Base-by-base conservation (phyloP, 2,113 vertebrate species). In the Cavia porcellus region DNA sequence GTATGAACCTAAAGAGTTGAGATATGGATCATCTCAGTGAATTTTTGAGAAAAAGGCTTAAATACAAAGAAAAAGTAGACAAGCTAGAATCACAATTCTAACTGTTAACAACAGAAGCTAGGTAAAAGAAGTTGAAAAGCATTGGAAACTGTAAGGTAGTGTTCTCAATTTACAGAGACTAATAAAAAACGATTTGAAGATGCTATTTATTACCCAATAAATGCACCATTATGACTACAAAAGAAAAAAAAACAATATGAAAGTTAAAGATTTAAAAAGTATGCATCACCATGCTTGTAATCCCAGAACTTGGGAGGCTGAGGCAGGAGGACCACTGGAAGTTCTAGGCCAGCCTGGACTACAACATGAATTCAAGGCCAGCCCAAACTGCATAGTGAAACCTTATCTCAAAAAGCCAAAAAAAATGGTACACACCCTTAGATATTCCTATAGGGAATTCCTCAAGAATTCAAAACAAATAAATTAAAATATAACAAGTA, bases 401-500 rank as follows among this genome's bases (percentile, higher is more conserved):
- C 17, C 32, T 35, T 70, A 35, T 70, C 32, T 70, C 32, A 68
- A 35, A 68, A 68, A 68, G 13, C 15, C 32, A 68, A 15, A 68
- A 66, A 32, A 66, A 30, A 12, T n/a, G 62, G 8, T 55, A 70
- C 50, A 52, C 13, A 70, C 38, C 4, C 57, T 74, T 45, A 93
- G 9, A 8, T 57, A 47, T 38, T 86, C 70, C 59, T 81, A 64
- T 84, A 25, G 59, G 45, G 47, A 47, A 66, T n/a, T 95, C 74
- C n/a, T 89, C 35, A 89, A 17, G 25, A 57, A 66, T 74, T 74
- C 1, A 32, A 85, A 74, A 17, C 45, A 86, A 90, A 75, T 86
- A 80, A 92, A 89, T 84, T 35, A 50, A 89, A 88, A 12, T 77
- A n/a, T 42, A 80, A 50, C 57, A 80, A 86, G 66, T 7, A 86